Percentiles rank a stretch among this genome's conserved stretches.
phyloP scores from a whole-genome alignment of 2,113 vertebrate species.

The Cricetomys ansorgei region DNA sequence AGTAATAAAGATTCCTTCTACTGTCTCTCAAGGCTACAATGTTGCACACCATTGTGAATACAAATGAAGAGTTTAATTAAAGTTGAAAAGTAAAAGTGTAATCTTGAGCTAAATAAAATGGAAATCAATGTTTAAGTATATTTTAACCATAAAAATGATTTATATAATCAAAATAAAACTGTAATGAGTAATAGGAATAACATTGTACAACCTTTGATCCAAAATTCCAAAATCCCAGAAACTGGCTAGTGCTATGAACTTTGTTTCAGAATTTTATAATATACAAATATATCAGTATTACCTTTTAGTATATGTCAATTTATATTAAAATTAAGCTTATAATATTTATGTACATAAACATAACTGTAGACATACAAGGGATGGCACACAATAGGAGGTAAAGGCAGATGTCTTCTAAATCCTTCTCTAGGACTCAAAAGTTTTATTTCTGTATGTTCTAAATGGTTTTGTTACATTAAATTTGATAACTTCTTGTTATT shows the following conservation, averaged over 20 bases:
- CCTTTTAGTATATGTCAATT: not conserved
- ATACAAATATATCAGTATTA: not conserved
- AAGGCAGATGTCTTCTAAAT: not conserved
- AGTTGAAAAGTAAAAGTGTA: constrained; percentile 54
- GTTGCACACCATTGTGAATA: constrained; percentile 33
- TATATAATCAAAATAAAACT: constrained; percentile 44
- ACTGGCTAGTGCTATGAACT: not conserved
- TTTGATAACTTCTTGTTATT: not conserved
- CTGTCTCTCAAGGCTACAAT: not conserved
- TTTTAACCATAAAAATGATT: constrained; percentile 69
- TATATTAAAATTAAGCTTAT: not conserved
- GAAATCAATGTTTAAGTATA: constrained; percentile 65
- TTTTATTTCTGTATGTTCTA: not conserved
- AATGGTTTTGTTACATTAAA: not conserved
- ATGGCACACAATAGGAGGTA: not conserved
- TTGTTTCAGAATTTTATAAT: not conserved
- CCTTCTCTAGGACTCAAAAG: not conserved
- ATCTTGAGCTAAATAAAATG: constrained; percentile 54
- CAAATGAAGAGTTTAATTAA: constrained; percentile 75
- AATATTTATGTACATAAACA: not conserved
- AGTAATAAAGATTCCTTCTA: constrained; percentile 33
- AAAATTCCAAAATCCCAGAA: not conserved
- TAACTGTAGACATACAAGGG: not conserved
- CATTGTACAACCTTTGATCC: not conserved
- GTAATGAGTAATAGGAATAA: constrained; percentile 42